A percentile compares a stretch with the other conserved stretches of the same genome.
phyloP scores from a whole-genome alignment of 2,113 vertebrate species.

The Tachuris rubrigastra region DNA sequence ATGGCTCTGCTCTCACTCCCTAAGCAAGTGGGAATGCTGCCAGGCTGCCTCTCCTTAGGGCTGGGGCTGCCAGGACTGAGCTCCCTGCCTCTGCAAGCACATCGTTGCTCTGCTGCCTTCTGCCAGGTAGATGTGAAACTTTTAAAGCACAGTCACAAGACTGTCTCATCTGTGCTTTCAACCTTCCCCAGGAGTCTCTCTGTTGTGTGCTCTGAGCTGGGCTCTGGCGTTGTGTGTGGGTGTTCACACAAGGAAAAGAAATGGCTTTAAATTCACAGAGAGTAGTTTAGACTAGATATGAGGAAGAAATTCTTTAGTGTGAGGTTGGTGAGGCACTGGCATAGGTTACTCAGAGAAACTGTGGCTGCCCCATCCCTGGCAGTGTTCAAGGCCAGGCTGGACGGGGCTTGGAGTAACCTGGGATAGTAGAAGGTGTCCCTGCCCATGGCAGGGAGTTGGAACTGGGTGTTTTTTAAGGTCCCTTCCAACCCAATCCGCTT shows the following conservation, averaged over 20 bases:
- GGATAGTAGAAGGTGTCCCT: not conserved
- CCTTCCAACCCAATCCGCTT: not conserved
- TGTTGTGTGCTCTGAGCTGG: not conserved
- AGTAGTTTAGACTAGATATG: not conserved
- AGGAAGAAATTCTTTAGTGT: not conserved
- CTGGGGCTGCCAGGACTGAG: not conserved
- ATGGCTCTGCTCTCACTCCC: not conserved
- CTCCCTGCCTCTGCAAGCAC: not conserved
- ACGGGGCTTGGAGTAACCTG: not conserved
- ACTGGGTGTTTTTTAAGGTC: not conserved
- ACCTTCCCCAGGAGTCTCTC: not conserved
- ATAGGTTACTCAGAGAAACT: not conserved
- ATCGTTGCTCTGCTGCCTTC: not conserved
- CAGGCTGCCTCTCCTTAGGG: not conserved
- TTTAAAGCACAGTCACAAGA: not conserved
- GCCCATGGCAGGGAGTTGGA: not conserved
- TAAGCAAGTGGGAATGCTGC: not conserved
- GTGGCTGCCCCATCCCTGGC: not conserved
- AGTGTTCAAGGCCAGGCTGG: not conserved
- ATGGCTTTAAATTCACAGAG: not conserved
- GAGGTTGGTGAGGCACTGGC: not conserved
- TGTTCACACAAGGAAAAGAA: not conserved
- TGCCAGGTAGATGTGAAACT: not conserved
- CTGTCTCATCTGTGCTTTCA: not conserved
- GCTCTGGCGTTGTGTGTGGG: fast-evolving